These are phyloP conservation scores for Ctenopoma multispine DNA, from an alignment of 2,797 vertebrate species.

Conservation along the genomic window DNA sequence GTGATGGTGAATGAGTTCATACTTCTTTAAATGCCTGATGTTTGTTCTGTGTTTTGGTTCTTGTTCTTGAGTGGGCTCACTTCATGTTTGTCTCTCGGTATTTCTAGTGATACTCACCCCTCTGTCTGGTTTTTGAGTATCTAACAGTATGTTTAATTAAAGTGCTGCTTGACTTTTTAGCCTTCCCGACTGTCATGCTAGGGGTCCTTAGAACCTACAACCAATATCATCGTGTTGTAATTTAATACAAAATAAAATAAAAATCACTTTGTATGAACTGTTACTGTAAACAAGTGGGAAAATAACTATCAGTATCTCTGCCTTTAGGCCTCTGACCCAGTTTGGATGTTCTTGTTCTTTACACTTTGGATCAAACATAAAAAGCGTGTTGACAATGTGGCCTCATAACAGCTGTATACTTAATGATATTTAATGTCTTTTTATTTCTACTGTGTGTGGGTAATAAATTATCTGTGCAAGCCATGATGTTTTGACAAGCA, in stretches of 20 bases:
- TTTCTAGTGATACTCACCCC: neutral
- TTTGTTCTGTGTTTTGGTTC: neutral
- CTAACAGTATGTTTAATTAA: neutral
- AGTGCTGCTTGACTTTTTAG: neutral
- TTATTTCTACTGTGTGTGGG: constrained; percentile 34
- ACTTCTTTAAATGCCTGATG: neutral
- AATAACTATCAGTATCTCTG: neutral
- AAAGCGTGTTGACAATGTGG: constrained; percentile 22
- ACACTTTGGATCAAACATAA: constrained; percentile 12
- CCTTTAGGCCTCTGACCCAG: neutral
- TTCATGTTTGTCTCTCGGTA: too few species aligned
- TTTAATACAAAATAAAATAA: neutral
- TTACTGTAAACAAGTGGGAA: neutral
- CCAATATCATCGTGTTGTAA: neutral
- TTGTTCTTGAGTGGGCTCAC: neutral
- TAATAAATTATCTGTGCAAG: constrained; percentile 16
- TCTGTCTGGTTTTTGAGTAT: neutral
- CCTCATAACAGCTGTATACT: constrained; percentile 30
- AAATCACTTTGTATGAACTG: neutral
- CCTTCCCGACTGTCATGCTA: neutral
- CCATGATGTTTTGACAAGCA: constrained; percentile 35
- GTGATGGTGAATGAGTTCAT: neutral
- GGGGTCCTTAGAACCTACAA: neutral
- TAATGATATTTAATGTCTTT: constrained; percentile 32
- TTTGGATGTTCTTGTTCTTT: constrained; percentile 8